phyloP scores from a whole-genome alignment of 2,113 vertebrate species.

The Otocyon megalotis region DNA sequence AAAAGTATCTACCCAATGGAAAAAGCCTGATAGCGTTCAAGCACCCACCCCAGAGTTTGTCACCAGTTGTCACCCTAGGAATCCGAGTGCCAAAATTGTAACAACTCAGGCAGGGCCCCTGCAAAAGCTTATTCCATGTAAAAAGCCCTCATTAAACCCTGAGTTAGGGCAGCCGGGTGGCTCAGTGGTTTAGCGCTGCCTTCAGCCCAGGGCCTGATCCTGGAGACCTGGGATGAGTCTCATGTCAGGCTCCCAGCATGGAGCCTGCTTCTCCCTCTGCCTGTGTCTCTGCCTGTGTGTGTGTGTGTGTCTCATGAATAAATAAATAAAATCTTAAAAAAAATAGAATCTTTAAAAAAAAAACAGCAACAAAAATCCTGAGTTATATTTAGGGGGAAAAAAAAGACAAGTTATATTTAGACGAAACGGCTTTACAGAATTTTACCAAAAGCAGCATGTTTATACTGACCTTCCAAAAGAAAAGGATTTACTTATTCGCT shows the following conservation, averaged over 20 bases:
- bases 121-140: slow-evolving; percentile 51
- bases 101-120: slow-evolving; percentile 18
- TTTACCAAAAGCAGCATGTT: slow-evolving; percentile 79
- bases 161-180: slow-evolving; percentile 41
- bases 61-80: slow-evolving; percentile 24
- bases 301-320: no score
- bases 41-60: neutral
- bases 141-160: slow-evolving; percentile 77
- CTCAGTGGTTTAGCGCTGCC: no score
- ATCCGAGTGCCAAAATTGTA: slow-evolving; percentile 56
- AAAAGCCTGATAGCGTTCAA: neutral
- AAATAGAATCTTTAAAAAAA: no score
- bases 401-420: slow-evolving; percentile 83
- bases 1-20: neutral
- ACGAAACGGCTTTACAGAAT: slow-evolving; percentile 77
- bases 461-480: slow-evolving; percentile 55
- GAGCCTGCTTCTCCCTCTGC: no score
- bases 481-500: slow-evolving; percentile 55
- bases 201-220: no score
- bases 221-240: no score
- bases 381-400: slow-evolving; percentile 76
- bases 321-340: no score
- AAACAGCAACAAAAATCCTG: slow-evolving; percentile 19
- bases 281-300: no score
- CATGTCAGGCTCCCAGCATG: no score